Conservation (phyloP, 2,888 invertebrate genomes). For the Argyresthia albistria region DNA sequence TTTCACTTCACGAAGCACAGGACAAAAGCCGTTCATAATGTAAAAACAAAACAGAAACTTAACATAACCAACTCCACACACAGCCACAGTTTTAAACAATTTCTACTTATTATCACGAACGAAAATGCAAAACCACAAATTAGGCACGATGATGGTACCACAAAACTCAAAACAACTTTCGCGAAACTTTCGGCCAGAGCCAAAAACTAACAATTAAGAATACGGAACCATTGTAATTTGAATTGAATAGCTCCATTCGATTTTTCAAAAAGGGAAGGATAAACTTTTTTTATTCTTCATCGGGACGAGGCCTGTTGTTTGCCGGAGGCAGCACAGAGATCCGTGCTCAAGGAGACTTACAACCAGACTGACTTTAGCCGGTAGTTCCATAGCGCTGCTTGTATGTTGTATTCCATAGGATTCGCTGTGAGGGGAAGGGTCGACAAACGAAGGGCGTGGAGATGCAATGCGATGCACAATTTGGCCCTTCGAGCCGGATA, state of each 20-base stretch:
- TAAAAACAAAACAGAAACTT: background rate
- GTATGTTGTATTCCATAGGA: constrained; percentile 63
- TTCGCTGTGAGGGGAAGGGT: constrained; percentile 67
- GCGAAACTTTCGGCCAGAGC: constrained; percentile 13
- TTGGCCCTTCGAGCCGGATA: constrained; percentile 45
- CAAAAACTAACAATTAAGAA: background rate
- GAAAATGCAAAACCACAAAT: constrained; percentile 12
- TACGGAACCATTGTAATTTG: too few species aligned
- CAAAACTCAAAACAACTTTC: constrained; percentile 13
- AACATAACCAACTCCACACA: constrained; percentile 22
- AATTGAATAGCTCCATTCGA: background rate
- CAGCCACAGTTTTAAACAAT: constrained; percentile 29
- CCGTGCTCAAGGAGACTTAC: constrained; percentile 61
- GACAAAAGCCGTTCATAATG: constrained; percentile 14
- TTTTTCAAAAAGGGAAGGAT: background rate
- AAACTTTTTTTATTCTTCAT: constrained; percentile 22
- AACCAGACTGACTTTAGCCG: constrained; percentile 62
- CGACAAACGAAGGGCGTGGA: constrained; percentile 61
- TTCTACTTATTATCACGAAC: constrained; percentile 16
- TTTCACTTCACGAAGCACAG: constrained; percentile 16
- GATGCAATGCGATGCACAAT: constrained; percentile 60
- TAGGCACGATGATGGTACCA: too few species aligned
- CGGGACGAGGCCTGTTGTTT: background rate
- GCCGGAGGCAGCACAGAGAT: constrained; percentile 40
- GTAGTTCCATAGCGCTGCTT: constrained; percentile 14